Evolutionary conservation across 2,113 vertebrate species (phyloP), one percentile per base, ranked within the genome.

Genomic region (Rhinoptilus africanus): DNA sequence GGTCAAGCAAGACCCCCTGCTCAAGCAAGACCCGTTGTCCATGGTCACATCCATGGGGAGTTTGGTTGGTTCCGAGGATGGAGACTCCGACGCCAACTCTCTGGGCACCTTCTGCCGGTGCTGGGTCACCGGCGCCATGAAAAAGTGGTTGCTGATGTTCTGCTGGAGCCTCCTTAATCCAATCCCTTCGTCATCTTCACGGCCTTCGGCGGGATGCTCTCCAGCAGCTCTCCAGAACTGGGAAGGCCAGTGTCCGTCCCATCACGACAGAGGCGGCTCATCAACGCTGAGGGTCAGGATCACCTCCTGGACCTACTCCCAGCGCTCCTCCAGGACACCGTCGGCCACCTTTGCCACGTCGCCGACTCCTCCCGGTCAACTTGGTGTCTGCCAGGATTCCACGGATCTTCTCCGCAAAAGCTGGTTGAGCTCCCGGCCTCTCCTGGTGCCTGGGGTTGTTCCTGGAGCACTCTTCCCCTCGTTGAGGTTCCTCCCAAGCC

Each of bases 41-140:
- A 0, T 5, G 39, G 19, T 19, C 34, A 23, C 6, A 1, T 28
- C 39, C n/a, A 5, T 2, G 23, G 3, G 21, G 67, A 3, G 0
- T 35, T 41, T 17, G 41, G 35, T 26, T 39, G 30, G 24, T 37
- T 68, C 53, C 66, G 24, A 41, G 48, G 35, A 8, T 17, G 78
- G 69, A 82, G 37, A 20, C 4, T 6, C 18, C 39, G 59, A 34
- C 62, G 11, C 47, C 54, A 13, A 18, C 12, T 59, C 34, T 32
- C 45, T 37, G 45, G 27, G 26, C n/a, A 41, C 57, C 34, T 62
- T 53, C 50, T 72, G 48, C 34, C 64, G 18, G 45, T 8, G 14
- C 37, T 45, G 28, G 75, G 64, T n/a, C 47, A 56, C 24, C 50
- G 13, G 24, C n/a, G 5, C 59, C 2, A 2, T 1, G 21, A 19